Percentiles rank a stretch among this genome's conserved stretches.
These are phyloP conservation scores for Barnardius zonarius DNA, from an alignment of 2,113 vertebrate species.

Conservation along the genomic window DNA sequence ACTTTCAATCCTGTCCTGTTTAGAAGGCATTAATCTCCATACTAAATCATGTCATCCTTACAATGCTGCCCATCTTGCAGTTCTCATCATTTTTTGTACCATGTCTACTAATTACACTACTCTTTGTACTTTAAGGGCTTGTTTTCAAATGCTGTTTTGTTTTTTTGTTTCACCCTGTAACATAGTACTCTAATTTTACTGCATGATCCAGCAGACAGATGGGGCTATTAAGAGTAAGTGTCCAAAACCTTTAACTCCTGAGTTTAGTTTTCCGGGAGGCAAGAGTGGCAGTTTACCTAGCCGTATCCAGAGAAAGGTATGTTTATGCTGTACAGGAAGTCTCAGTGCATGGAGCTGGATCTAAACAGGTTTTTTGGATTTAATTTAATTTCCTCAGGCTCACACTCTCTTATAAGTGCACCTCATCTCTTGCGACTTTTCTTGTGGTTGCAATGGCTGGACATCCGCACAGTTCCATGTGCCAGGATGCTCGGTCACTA, in stretches of 20 bases:
- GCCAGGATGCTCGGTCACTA: neutral
- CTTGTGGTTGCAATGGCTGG: neutral
- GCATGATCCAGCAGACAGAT: neutral
- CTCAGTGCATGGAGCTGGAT: neutral
- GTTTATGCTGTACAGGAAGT: neutral
- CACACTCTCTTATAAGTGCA: neutral
- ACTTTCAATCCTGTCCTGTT: conserved; percentile 51
- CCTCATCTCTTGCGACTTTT: neutral
- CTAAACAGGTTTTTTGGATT: neutral
- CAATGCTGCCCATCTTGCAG: conserved; percentile 38
- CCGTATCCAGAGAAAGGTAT: neutral
- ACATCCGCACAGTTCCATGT: neutral
- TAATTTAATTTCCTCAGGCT: neutral
- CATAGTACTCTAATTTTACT: neutral
- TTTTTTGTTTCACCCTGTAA: neutral
- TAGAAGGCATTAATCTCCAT: conserved; percentile 48
- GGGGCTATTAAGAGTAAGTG: neutral
- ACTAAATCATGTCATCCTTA: conserved; percentile 40
- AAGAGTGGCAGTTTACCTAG: neutral
- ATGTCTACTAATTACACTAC: neutral
- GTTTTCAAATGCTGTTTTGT: conserved; percentile 10
- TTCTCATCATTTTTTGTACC: conserved; percentile 43
- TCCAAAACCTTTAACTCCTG: neutral
- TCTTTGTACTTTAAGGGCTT: conserved; percentile 11
- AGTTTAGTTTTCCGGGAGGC: neutral